Evolutionary conservation across 2,888 invertebrate genomes (phyloP), one percentile per base, ranked within the genome.

Genomic region (Mesoligia furuncula): DNA sequence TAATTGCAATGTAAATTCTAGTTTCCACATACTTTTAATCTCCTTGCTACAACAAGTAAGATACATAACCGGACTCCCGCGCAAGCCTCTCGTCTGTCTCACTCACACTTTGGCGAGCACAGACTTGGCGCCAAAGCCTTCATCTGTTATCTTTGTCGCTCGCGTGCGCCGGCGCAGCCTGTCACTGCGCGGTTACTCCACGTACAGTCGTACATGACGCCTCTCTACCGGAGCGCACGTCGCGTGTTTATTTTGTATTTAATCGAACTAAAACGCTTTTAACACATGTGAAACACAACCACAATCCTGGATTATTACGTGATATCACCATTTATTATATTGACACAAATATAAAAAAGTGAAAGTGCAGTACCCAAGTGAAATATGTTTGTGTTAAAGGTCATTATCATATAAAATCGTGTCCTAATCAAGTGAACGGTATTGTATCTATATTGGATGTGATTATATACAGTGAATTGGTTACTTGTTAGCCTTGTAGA

Each of bases 31-130:
- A 92, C 90, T 91, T 93, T 93, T 92, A 93, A 90, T 91, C 88
- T 94, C 92, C 93, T 91, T 89, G 92, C 94, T 91, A 92, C 93
- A 93, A 93, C 93, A 90, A 87, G 83, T 78, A 86, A 93, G 93
- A 94, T 91, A 94, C 93, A 93, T 95, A 95, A 94, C 96, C 95
- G 95, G 95, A 95, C 95, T 95, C 95, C 95, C 94, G 94, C 94
- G 92, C 90, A 93, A 94, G 95, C 95, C 93, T 94, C 93, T 93
- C 79, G 66, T 79, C 83, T 69, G 83, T 95, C 96, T 89, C 94
- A 82, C 92, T 96, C 93, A 87, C 94, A 91, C 96, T 74, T 79
- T 62, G 72, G 64, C 51, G 64, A 54, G 51, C 54, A 73, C 82
- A 78, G 85, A 84, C 80, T 88, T 87, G 92, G 94, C 95, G 94